Conservation (phyloP, 2,888 invertebrate genomes). For the Helobdella robusta region DNA sequence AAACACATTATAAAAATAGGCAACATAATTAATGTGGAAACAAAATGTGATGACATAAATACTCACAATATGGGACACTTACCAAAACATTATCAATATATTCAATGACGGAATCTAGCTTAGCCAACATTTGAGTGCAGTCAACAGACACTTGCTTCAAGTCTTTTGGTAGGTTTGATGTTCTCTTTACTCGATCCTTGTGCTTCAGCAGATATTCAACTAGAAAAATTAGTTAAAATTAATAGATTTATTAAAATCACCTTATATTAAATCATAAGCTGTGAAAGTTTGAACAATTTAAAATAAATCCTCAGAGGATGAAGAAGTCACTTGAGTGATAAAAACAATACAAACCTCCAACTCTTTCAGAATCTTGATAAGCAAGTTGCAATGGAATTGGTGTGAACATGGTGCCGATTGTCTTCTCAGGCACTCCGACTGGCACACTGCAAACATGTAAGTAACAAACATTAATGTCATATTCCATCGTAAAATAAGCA, state of each 20-base stretch:
- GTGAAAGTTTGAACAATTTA: not conserved
- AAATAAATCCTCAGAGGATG: not conserved
- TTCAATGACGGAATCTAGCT: slow-evolving; percentile 57
- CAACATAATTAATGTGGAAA: no score
- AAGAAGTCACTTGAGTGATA: not conserved
- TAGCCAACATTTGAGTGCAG: slow-evolving; percentile 64
- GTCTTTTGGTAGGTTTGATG: slow-evolving; percentile 53
- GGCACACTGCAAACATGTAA: slow-evolving; percentile 58
- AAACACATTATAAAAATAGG: no score
- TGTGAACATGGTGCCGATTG: slow-evolving; percentile 74
- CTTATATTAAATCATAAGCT: not conserved
- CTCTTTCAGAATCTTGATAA: slow-evolving; percentile 79
- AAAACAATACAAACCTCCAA: slow-evolving; percentile 49
- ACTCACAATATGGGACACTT: slow-evolving; percentile 37
- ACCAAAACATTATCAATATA: slow-evolving; percentile 85
- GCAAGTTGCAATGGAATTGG: slow-evolving; percentile 79
- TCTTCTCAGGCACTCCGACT: slow-evolving; percentile 85
- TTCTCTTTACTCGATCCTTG: slow-evolving; percentile 57
- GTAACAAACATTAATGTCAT: no score
- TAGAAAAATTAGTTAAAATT: slow-evolving; percentile 35
- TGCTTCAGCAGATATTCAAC: slow-evolving; percentile 75
- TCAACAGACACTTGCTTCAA: slow-evolving; percentile 75
- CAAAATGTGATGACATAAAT: no score
- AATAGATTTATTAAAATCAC: not conserved
- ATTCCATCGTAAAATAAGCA: no score